phyloP scores from a whole-genome alignment of 2,113 vertebrate genomes.

The Crotophaga sulcirostris region DNA sequence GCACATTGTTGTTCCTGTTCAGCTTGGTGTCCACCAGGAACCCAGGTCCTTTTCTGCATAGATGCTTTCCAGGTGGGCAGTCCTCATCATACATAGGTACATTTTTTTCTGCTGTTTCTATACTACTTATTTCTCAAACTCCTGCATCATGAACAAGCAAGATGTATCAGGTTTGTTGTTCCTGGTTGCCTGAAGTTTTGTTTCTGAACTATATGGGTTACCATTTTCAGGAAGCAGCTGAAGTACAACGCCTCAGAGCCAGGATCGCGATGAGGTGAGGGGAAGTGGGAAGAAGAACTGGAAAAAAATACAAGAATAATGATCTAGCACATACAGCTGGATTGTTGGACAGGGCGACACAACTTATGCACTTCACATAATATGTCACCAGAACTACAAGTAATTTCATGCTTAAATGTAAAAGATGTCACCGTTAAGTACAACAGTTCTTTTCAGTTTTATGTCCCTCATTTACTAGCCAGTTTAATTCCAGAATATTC shows the following conservation, averaged over 20 bases:
- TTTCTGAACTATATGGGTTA: not conserved
- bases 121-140: not conserved
- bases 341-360: not conserved
- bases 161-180: not conserved
- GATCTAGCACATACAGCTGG: not conserved
- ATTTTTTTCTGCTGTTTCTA: not conserved
- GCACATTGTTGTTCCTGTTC: not conserved
- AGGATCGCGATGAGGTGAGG: not conserved
- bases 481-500: not conserved
- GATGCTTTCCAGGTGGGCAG: not conserved
- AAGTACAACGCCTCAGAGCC: not conserved
- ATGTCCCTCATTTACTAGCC: not conserved
- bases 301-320: not conserved
- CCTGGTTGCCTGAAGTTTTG: not conserved
- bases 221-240: not conserved
- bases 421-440: not conserved
- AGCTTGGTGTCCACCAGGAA: not conserved
- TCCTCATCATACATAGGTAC: rapidly evolving
- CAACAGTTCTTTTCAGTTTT: not conserved
- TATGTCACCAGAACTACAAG: not conserved
- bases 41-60: not conserved
- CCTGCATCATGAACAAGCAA: not conserved
- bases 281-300: not conserved
- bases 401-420: not conserved
- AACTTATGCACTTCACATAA: not conserved